Evolutionary conservation across 2,888 invertebrate species (phyloP).

Genomic region (Leucoma salicis): DNA sequence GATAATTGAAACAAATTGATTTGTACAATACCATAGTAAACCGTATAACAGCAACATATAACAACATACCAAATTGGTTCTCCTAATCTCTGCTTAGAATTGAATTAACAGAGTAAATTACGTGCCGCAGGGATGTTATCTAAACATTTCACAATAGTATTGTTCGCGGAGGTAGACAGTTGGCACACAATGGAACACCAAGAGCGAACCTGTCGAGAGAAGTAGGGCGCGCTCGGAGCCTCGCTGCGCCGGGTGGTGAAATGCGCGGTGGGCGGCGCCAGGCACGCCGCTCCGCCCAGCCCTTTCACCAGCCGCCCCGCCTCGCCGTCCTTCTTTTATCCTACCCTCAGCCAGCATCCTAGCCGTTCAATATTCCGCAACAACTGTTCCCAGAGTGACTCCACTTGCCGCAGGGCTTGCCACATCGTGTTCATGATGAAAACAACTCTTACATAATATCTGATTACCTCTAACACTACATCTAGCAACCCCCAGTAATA

Average conservation of each 20-base stretch:
- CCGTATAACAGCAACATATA: slow-evolving; percentile 16
- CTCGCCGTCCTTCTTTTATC: slow-evolving; percentile 50
- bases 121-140: slow-evolving; percentile 67
- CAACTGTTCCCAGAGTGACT: slow-evolving; percentile 61
- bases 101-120: slow-evolving; percentile 56
- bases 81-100: slow-evolving; percentile 44
- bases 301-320: slow-evolving; percentile 74
- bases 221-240: slow-evolving; percentile 71
- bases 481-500: slow-evolving; percentile 25
- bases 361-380: slow-evolving; percentile 61
- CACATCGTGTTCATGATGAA: slow-evolving; percentile 60
- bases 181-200: slow-evolving; percentile 76
- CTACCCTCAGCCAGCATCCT: slow-evolving; percentile 62
- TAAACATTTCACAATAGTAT: slow-evolving; percentile 73
- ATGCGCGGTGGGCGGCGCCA: slow-evolving; percentile 72
- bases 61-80: slow-evolving; percentile 25
- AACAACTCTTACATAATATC: slow-evolving; percentile 55
- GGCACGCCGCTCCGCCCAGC: slow-evolving; percentile 76
- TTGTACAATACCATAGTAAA: slow-evolving; percentile 8
- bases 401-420: slow-evolving; percentile 62
- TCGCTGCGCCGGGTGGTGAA: slow-evolving; percentile 68
- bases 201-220: slow-evolving; percentile 70
- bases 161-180: slow-evolving; percentile 62
- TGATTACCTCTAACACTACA: slow-evolving; percentile 26
- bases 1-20: slow-evolving; percentile 1